A percentile compares a stretch with the other conserved stretches of the same genome.
These are phyloP conservation scores for Psettodes erumei DNA, from an alignment of 2,113 vertebrate species.

Conservation along the genomic window DNA sequence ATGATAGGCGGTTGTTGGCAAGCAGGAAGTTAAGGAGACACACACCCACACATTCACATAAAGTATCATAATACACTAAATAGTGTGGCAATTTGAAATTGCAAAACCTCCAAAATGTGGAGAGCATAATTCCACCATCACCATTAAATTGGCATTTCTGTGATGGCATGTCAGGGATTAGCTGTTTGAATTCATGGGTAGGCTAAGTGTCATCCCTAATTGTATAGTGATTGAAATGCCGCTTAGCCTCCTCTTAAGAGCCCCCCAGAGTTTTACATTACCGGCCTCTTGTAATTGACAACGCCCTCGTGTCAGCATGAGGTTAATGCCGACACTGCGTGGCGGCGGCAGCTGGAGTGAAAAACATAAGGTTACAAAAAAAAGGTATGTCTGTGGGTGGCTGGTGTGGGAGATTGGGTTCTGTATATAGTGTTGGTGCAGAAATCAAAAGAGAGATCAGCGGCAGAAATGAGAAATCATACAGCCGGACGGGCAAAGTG, in stretches of 20 bases:
- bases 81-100: slow-evolving; percentile 12
- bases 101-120: slow-evolving; percentile 6
- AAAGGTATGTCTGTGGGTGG: slow-evolving; percentile 10
- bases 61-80: neutral
- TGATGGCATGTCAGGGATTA: slow-evolving; percentile 30
- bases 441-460: slow-evolving; percentile 9
- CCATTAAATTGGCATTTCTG: slow-evolving; percentile 42
- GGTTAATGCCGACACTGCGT: slow-evolving; percentile 16
- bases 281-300: slow-evolving; percentile 39
- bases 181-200: slow-evolving; percentile 23
- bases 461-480: neutral
- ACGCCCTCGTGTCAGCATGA: slow-evolving; percentile 22
- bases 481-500: neutral
- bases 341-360: slow-evolving; percentile 38
- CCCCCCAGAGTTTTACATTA: slow-evolving; percentile 46
- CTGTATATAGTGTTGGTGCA: neutral
- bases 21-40: slow-evolving; percentile 1
- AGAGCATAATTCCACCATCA: slow-evolving; percentile 20
- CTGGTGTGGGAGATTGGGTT: slow-evolving; percentile 2
- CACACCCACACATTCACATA: neutral
- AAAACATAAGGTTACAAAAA: slow-evolving; percentile 33
- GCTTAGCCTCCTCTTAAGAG: slow-evolving; percentile 46
- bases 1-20: slow-evolving; percentile 12
- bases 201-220: slow-evolving; percentile 42
- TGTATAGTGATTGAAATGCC: slow-evolving; percentile 50